Evolutionary conservation across 2,797 vertebrate genomes (phyloP).

Genomic region (Petrocephalus sullivani): DNA sequence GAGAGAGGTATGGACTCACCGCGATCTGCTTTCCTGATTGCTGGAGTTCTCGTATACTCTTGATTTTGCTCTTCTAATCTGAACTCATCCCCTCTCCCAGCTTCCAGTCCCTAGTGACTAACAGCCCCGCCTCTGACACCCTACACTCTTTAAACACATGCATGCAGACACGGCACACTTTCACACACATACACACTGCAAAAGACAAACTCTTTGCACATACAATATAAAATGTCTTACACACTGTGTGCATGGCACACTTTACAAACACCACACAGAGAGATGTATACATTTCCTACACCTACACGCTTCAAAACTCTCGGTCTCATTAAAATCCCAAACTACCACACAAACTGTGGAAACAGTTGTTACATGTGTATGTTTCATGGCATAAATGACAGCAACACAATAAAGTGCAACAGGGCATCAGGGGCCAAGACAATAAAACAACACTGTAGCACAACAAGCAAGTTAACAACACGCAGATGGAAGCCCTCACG

Average conservation of each 20-base stretch:
- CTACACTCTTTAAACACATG: conserved; percentile 41
- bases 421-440: background rate
- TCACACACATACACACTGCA: background rate
- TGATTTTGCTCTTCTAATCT: conserved; percentile 46
- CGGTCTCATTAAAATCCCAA: background rate
- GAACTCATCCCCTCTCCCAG: conserved; percentile 21
- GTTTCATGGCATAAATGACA: background rate
- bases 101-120: conserved; percentile 37
- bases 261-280: background rate
- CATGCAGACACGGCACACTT: conserved; percentile 13
- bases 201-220: background rate
- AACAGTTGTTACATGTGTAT: background rate
- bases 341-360: background rate
- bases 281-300: background rate
- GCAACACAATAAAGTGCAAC: background rate
- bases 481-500: background rate
- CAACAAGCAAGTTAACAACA: background rate
- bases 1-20: conserved; percentile 48
- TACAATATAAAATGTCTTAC: background rate
- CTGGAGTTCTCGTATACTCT: conserved; percentile 39
- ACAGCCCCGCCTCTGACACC: conserved; percentile 47
- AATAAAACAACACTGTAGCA: background rate
- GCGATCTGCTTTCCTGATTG: conserved; percentile 38
- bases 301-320: background rate
- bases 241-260: background rate